Base-by-base conservation (phyloP, 2,113 vertebrate genomes). In the Scalopus aquaticus region DNA sequence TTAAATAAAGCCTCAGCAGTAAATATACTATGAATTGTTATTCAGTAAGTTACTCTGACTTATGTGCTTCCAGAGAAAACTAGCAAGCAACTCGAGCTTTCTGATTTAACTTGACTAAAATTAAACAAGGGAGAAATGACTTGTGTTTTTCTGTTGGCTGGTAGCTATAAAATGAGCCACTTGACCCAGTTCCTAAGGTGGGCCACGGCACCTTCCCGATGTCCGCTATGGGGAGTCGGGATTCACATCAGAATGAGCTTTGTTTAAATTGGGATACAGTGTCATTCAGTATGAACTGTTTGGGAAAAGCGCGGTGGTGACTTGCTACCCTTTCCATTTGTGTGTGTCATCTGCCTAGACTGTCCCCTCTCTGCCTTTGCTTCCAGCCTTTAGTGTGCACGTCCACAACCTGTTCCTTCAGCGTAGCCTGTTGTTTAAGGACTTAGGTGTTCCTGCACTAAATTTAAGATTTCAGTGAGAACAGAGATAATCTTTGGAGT, bases 51-150 rank as follows among this genome's bases (percentile, higher is more conserved):
- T 78, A 32, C 1, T 92, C 37, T 84, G 81, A 49, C 58, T 87
- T 92, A 39, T 83, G 17, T 76, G 39, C 77, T 96, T 95, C 42
- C 46, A 90, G 70, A 79, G 77, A 74, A n/a, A 22, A 92, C 2
- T 51, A 10, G 74, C 7, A 46, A 51, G 35, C 35, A 87, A 86
- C 24, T 88, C 67, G 44, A 78, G 46, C 30, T 80, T 95, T 88
- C 56, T 67, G 1, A 93, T 97, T 84, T 81, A 91, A 70, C 58
- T 62, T 74, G 10, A 82, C 13, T 78, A 19, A 54, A 70, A 35
- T 72, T 60, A 58, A 87, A 35, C 39, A 78, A 56, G 20, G 30
- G 69, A 78, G 76, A 72, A 82, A 73, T 46, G 16, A 62, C 35
- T 62, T 65, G 26, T 73, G 22, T 81, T 84, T 56, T 91, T 80